Base-by-base conservation (phyloP, 1,140 invertebrate genomes). In the Leptinotarsa lineolata region DNA sequence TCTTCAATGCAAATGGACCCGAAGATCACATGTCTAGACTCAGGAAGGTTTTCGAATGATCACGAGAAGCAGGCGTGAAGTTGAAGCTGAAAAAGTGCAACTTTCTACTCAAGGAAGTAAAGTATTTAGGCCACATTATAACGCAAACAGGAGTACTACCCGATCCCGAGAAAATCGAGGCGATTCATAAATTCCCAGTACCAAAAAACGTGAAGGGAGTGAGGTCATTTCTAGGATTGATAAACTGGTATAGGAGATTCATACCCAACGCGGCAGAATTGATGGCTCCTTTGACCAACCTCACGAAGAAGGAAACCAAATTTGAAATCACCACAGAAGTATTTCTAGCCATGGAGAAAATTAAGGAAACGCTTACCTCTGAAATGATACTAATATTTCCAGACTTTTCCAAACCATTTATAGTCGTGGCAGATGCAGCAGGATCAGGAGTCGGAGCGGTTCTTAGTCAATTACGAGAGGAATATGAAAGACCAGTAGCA, bases 361-460 rank as follows among this genome's bases (percentile, higher is more conserved):
- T 18, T 24, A 74, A 75, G 44, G 8, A 65, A 30, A 30, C 24
- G 0, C 5, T 30, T 30, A 30, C 24, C 24, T 30, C 24, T 0
- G 24, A 30, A 30, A 30, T 30, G 24, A 30, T 30, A 30, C 24
- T 30, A 39, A 68, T 66, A 45, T 73, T 77, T 82, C 84, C 83
- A 1, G 81, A 85, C 73, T 83, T 84, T 72, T 20, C 39, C 5
- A 78, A 81, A 81, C 54, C 30, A 68, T 85, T 84, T 66, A 78
- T 79, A 22, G 68, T 85, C 22, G 78, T 79, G 11, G 83, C 82
- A 12, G 85, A 86, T 61, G 85, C 83, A 2, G 75, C 69, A 24
- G 75, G 82, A 71, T 72, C 73, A 12, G 77, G 72, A 13, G 24
- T 74, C 60, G 54, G 77, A 73, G 60, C 72, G 30, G 15, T 71